phyloP scores from a whole-genome alignment of 2,888 invertebrate species.

The Rotaria macrura region DNA sequence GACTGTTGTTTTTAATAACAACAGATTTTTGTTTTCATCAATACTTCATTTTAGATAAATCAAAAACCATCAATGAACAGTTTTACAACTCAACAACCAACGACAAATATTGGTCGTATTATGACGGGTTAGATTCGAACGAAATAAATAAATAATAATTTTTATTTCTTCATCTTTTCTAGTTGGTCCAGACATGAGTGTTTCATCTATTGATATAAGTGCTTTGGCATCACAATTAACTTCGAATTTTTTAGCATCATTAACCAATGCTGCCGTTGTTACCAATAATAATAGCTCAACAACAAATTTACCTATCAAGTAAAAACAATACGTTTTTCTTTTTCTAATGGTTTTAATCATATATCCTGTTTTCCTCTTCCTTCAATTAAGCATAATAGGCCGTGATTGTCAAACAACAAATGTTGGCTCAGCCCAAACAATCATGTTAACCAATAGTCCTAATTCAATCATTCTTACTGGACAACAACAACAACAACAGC shows the following conservation, averaged over 20 bases:
- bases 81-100: neutral
- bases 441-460: slow-evolving; percentile 15
- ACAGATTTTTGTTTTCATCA: neutral
- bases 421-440: neutral
- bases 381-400: neutral
- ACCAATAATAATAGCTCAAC: neutral
- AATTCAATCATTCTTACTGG: slow-evolving; percentile 3
- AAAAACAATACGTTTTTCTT: neutral
- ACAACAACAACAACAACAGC: neutral
- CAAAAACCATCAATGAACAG: neutral
- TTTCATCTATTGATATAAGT: neutral
- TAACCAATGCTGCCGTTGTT: neutral
- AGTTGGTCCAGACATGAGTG: neutral
- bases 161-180: neutral
- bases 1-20: too few species aligned
- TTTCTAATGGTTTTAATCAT: neutral
- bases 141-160: too few species aligned
- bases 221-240: slow-evolving; percentile 1
- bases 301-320: neutral
- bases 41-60: neutral
- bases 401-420: slow-evolving; percentile 16
- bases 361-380: neutral
- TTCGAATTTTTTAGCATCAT: slow-evolving; percentile 9
- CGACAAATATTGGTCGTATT: neutral
- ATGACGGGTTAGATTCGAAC: neutral